phyloP scores from a whole-genome alignment of 2,888 invertebrate genomes.

The Cheilosia soror region DNA sequence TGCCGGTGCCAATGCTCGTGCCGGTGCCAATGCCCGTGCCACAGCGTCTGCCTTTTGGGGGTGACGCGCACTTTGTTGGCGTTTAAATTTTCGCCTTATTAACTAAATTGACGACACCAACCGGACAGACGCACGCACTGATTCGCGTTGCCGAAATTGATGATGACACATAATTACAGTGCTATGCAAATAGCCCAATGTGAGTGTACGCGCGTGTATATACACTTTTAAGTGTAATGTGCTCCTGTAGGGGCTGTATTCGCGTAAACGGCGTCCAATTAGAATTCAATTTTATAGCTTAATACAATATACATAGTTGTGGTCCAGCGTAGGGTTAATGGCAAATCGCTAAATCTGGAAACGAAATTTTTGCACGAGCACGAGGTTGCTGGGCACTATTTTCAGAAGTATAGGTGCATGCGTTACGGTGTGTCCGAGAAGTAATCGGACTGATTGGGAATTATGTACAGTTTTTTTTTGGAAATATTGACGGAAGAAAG shows the following conservation, averaged over 20 bases:
- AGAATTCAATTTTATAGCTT: conserved; percentile 75
- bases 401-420: too few relatives aligned
- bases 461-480: too few relatives aligned
- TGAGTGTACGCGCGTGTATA: conserved; percentile 19
- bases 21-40: conserved; percentile 1
- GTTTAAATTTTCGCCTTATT: conserved; percentile 75
- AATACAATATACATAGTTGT: conserved; percentile 33
- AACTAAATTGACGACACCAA: conserved; percentile 63
- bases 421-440: too few relatives aligned
- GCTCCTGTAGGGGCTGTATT: conserved; percentile 37
- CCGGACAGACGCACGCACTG: conserved; percentile 44
- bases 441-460: too few relatives aligned
- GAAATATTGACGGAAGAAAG: too few relatives aligned
- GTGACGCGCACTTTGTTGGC: conserved; percentile 53
- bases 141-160: conserved; percentile 34
- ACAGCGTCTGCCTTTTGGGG: background rate
- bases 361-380: background rate
- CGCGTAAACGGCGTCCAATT: conserved; percentile 54
- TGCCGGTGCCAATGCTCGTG: conserved; percentile 4
- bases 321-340: background rate
- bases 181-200: conserved; percentile 69
- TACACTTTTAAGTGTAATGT: conserved; percentile 22
- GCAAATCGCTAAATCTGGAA: conserved; percentile 22
- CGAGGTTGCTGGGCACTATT: too few relatives aligned
- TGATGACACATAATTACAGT: conserved; percentile 70